phyloP scores from a whole-genome alignment of 2,797 vertebrate genomes.

The Crypturellus tataupa region DNA sequence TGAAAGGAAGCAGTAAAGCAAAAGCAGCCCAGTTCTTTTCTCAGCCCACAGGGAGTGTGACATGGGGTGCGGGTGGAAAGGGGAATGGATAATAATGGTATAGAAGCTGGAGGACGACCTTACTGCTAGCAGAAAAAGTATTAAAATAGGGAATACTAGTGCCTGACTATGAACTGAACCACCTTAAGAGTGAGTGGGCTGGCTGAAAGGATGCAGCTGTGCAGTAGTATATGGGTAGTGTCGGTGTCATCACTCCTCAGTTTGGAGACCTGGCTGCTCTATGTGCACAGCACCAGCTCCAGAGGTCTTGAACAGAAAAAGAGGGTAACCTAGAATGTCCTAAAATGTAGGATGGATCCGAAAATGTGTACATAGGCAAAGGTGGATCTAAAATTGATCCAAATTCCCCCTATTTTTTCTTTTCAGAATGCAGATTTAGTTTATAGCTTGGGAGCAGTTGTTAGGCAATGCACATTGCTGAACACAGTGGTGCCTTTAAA shows the following conservation, averaged over 20 bases:
- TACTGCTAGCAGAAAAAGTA: background rate
- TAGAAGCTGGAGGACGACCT: background rate
- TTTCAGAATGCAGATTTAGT: background rate
- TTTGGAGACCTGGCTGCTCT: background rate
- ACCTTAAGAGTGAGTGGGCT: accelerated
- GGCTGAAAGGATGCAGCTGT: background rate
- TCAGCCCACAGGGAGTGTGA: background rate
- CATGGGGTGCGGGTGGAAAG: background rate
- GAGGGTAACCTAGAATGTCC: background rate
- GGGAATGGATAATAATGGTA: background rate
- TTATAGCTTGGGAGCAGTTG: background rate
- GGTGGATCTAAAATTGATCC: background rate
- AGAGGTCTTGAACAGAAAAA: background rate
- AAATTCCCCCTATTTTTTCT: background rate
- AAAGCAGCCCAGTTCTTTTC: background rate
- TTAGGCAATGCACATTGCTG: background rate
- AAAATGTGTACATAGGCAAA: background rate
- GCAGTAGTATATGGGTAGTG: background rate
- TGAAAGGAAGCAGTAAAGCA: background rate
- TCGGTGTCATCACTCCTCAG: background rate
- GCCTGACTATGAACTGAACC: background rate
- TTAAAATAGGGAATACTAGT: background rate
- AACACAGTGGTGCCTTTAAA: background rate
- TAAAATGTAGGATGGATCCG: background rate
- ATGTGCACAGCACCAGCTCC: background rate